Evolutionary conservation across 2,888 invertebrate genomes (phyloP), one percentile per base, ranked within the genome.

Genomic region (Hydropsyche betteni): DNA sequence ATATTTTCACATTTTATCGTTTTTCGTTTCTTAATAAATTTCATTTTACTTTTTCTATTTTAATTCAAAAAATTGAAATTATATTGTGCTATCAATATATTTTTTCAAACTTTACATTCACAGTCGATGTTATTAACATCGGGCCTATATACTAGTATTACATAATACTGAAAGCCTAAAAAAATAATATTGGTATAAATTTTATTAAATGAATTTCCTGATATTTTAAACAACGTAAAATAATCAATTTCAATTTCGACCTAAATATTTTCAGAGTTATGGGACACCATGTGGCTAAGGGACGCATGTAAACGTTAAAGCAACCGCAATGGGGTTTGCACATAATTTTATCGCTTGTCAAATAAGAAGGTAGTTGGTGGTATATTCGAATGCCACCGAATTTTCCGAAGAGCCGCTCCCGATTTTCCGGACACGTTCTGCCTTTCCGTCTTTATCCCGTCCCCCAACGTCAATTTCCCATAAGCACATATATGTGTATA

Each of bases 281-380:
- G 24, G 24, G 24, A 24, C 24, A 24, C 24, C 24, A 24, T 24
- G 24, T 24, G 24, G 24, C 24, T 24, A 24, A 2, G 24, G 24
- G 2, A 2, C 24, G 2, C 24, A 24, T 24, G 24, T 24, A 24
- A 24, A 24, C n/a, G 34, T 64, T 7, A 64, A 24, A 64, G 36
- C 34, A 64, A 64, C 64, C 64, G 14, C 64, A 64, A 64, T 12
- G 64, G 61, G 64, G 64, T 64, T 64, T 64, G 64, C 34, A 24
- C 64, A 36, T 36, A 64, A 64, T 64, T 64, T 64, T 64, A 64
- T 64, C 64, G 34, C 36, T 34, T 64, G 64, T 64, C 64, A 64
- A 64, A 64, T 64, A 36, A 64, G 64, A 64, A 8, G 64, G 33
- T 34, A 10, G 64, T 64, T 64, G 8, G 64, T n/a, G 34, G 36